Evolutionary conservation across 2,113 vertebrate genomes (phyloP).

Genomic region (Copsychus sechellarum): DNA sequence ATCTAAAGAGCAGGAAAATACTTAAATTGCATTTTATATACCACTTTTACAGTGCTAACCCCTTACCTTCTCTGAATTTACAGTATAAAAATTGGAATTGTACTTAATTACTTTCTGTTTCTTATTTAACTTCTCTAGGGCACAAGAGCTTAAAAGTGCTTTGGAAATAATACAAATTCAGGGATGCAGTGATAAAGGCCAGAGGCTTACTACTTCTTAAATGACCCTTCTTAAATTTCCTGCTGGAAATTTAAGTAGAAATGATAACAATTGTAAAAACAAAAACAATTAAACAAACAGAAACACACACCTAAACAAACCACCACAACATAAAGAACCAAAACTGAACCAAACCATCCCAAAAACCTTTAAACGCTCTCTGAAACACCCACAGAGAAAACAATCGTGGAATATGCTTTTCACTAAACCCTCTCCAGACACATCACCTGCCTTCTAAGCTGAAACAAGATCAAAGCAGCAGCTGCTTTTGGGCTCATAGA

Average conservation of each 20-base stretch:
- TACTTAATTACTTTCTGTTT: not conserved
- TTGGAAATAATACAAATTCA: not conserved
- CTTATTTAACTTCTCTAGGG: not conserved
- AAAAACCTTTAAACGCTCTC: fast-evolving
- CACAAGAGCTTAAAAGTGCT: not conserved
- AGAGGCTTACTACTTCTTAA: not conserved
- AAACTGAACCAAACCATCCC: not conserved
- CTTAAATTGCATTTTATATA: not conserved
- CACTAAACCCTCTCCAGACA: not conserved
- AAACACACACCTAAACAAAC: not conserved
- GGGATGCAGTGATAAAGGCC: not conserved
- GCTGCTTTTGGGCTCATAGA: fast-evolving
- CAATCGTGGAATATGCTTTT: not conserved
- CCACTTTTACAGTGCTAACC: not conserved
- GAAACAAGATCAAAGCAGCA: not conserved
- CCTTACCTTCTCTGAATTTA: not conserved
- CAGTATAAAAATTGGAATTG: not conserved
- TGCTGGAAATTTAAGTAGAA: not conserved
- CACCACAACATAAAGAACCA: not conserved
- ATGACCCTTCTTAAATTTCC: not conserved
- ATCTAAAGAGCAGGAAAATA: not conserved
- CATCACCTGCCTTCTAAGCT: not conserved
- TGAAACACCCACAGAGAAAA: not conserved
- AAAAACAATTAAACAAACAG: not conserved
- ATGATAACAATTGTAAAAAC: not conserved